Conservation (phyloP, 2,888 invertebrate species). For the Thysanoteuthis rhombus region DNA sequence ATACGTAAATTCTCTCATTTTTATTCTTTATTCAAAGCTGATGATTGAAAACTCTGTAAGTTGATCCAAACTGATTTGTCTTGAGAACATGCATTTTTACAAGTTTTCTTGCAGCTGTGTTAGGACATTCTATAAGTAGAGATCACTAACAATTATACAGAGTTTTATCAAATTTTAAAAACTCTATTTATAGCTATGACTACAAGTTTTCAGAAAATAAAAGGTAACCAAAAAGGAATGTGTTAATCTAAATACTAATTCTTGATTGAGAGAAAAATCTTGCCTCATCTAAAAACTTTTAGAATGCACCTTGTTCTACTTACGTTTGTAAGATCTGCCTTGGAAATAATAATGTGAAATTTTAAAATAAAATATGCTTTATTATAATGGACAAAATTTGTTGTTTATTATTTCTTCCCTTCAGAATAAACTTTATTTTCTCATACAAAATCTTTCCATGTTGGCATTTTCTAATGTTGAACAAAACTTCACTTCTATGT, state of each 20-base stretch:
- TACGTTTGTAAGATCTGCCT: not conserved
- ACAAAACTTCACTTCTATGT: too few species aligned
- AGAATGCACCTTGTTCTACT: conserved; percentile 12
- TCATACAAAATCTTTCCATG: not conserved
- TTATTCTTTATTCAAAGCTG: not conserved
- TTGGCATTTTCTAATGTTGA: too few species aligned
- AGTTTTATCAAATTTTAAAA: not conserved
- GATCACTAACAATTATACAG: not conserved
- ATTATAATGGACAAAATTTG: conserved; percentile 12
- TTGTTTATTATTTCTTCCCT: not conserved
- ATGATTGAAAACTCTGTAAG: not conserved
- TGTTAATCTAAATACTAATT: not conserved
- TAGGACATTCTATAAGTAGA: not conserved
- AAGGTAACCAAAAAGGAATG: not conserved
- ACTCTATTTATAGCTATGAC: too few species aligned
- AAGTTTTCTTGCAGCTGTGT: not conserved
- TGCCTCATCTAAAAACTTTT: not conserved
- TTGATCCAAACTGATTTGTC: not conserved
- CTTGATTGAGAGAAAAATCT: not conserved
- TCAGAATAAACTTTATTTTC: not conserved
- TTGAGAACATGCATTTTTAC: not conserved
- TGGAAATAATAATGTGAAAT: conserved; percentile 12
- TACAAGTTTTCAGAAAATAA: not conserved
- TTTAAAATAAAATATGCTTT: conserved; percentile 12
- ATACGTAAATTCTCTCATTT: not conserved